A percentile compares a stretch with the other conserved stretches of the same genome.
Evolutionary conservation across 53 echinoderm and acorn worm species (phyloP).

Genomic region (Hippasteria phrygiana): DNA sequence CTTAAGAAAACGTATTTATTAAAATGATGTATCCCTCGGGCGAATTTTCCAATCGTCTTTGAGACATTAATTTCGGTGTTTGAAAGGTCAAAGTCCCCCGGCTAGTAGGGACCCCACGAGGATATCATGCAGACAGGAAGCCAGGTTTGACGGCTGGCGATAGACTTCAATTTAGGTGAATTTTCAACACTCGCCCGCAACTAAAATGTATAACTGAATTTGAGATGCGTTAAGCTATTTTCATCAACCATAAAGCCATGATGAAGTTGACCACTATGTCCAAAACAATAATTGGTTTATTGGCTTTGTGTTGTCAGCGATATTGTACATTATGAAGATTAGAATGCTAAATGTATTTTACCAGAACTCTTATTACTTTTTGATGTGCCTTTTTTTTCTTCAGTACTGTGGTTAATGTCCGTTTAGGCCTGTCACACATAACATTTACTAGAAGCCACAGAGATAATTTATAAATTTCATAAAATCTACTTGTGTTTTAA

Average conservation of each 20-base stretch:
- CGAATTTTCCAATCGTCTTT: constrained; percentile 26
- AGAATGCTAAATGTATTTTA: too few relatives aligned
- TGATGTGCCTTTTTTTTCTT: too few relatives aligned
- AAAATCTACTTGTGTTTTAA: too few relatives aligned
- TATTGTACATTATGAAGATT: too few relatives aligned
- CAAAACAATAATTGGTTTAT: too few relatives aligned
- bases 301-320: too few relatives aligned
- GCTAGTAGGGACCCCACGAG: not conserved
- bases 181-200: not conserved
- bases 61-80: not conserved
- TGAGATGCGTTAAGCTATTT: too few relatives aligned
- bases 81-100: not conserved
- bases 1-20: not conserved
- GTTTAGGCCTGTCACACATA: too few relatives aligned
- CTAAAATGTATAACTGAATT: not conserved
- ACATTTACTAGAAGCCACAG: too few relatives aligned
- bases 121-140: not conserved
- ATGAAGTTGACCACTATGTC: not conserved
- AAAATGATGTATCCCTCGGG: not conserved
- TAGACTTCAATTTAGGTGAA: not conserved
- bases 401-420: too few relatives aligned
- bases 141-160: not conserved
- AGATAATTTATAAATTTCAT: too few relatives aligned
- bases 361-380: too few relatives aligned
- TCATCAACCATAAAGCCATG: not conserved